phyloP scores from a whole-genome alignment of 1,140 invertebrate species.

The Apis cerana region DNA sequence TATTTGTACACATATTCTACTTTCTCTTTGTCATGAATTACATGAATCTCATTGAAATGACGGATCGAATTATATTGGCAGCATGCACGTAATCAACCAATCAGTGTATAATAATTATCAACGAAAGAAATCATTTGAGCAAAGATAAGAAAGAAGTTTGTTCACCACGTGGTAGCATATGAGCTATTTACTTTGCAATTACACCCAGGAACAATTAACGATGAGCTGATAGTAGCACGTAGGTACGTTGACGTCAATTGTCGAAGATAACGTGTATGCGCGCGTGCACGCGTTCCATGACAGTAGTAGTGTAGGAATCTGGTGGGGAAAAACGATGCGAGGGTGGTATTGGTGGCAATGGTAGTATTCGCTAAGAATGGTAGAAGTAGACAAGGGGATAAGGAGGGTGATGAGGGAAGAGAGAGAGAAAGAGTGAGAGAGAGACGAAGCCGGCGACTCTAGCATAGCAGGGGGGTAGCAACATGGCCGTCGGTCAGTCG shows the following conservation, averaged over 20 bases:
- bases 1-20: not conserved
- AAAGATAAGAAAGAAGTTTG: not conserved
- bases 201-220: conserved; percentile 66
- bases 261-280: conserved; percentile 70
- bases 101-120: not conserved
- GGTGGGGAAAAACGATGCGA: not conserved
- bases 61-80: conserved; percentile 5
- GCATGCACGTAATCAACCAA: not conserved
- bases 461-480: conserved; percentile 65
- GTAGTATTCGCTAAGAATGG: conserved; percentile 61
- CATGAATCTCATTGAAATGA: conserved; percentile 14
- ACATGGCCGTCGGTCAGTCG: conserved; percentile 75
- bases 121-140: not conserved
- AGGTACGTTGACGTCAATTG: conserved; percentile 73
- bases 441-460: conserved; percentile 40
- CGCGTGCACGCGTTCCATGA: conserved; percentile 24
- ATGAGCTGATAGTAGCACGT: conserved; percentile 51
- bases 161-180: conserved; percentile 49
- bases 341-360: not conserved
- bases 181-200: conserved; percentile 57
- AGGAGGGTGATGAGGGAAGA: conserved; percentile 23
- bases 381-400: conserved; percentile 30
- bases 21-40: not conserved
- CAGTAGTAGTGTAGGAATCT: not conserved
- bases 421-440: conserved; percentile 13